Percentiles rank a stretch among this genome's conserved stretches.
These are phyloP conservation scores for Pantala flavescens DNA, from an alignment of 1,140 invertebrate species.

Conservation along the genomic window DNA sequence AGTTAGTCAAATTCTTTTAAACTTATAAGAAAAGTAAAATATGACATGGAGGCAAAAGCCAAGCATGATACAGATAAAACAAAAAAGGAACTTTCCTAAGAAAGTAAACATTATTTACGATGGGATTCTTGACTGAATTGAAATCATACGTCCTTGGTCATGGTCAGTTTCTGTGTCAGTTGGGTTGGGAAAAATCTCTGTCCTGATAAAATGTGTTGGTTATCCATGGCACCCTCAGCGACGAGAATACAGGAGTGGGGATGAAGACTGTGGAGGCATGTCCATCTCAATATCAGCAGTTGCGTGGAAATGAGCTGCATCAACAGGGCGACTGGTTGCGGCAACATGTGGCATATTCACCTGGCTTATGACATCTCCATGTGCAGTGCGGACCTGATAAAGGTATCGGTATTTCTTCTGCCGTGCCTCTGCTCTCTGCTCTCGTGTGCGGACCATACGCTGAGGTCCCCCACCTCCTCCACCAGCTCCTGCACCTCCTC, in stretches of 20 bases:
- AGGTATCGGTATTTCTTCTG: conserved; percentile 78
- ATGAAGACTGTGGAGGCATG: not conserved
- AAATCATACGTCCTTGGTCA: no score
- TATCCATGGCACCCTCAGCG: not conserved
- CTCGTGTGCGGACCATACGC: conserved; percentile 47
- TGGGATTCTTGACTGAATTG: no score
- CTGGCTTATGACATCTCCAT: conserved; percentile 83
- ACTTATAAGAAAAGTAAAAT: no score
- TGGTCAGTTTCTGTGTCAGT: no score
- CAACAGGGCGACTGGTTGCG: not conserved
- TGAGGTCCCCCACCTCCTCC: conserved; percentile 29
- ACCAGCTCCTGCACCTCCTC: conserved; percentile 13
- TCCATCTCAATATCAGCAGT: not conserved
- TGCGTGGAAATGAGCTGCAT: not conserved
- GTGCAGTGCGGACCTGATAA: conserved; percentile 77
- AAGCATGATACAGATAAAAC: no score
- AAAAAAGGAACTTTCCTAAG: no score
- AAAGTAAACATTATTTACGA: no score
- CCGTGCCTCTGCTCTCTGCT: conserved; percentile 60
- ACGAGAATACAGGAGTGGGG: not conserved
- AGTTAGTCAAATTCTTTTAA: no score
- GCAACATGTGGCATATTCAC: conserved; percentile 32
- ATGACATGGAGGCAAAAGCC: no score
- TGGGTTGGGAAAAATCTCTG: no score
- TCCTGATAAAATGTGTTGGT: no score